A percentile compares a stretch with the other conserved stretches of the same genome.
These are phyloP conservation scores for Limnephilus marmoratus DNA, from an alignment of 2,888 invertebrate species.

Conservation along the genomic window DNA sequence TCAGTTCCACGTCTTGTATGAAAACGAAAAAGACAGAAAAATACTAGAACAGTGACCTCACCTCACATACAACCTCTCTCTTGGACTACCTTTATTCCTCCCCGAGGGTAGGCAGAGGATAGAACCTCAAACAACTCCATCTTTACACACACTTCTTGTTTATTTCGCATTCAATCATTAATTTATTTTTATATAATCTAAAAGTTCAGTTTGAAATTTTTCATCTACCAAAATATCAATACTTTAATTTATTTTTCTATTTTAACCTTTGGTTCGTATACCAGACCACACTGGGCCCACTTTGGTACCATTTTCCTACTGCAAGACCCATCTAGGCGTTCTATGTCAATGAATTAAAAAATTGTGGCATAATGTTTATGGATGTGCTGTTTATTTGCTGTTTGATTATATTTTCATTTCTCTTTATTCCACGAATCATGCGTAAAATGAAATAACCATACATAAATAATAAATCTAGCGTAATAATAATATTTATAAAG, in stretches of 20 bases:
- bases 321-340: background rate
- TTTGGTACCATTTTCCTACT: background rate
- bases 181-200: too few relatives aligned
- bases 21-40: too few relatives aligned
- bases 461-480: background rate
- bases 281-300: background rate
- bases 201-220: too few relatives aligned
- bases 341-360: background rate
- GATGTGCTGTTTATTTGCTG: conserved; percentile 40
- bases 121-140: background rate
- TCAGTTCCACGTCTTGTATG: too few relatives aligned
- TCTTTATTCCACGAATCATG: conserved; percentile 19
- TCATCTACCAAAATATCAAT: too few relatives aligned
- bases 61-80: too few relatives aligned
- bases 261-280: too few relatives aligned
- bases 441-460: background rate
- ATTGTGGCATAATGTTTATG: conserved; percentile 5
- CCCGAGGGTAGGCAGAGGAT: background rate
- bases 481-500: conserved; percentile 43
- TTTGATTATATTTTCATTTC: conserved; percentile 33
- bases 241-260: too few relatives aligned
- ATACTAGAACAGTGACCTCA: too few relatives aligned
- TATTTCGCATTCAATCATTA: too few relatives aligned
- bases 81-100: background rate
- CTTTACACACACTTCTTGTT: too few relatives aligned